Conservation (phyloP, 2,888 invertebrate genomes). For the Alviniconcha strummeri region DNA sequence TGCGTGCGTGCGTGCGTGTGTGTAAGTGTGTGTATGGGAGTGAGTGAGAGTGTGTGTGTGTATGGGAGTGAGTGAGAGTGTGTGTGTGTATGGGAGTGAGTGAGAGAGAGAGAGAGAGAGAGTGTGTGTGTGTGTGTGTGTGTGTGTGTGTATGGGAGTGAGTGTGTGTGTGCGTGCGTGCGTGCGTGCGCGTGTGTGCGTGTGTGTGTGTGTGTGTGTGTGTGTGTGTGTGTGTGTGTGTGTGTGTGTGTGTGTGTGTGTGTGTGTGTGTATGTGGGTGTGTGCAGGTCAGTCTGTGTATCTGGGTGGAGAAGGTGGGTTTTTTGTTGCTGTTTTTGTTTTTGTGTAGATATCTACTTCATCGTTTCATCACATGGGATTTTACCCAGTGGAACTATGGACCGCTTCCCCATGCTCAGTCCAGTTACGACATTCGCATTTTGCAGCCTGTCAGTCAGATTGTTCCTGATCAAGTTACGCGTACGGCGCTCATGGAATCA, state of each 20-base stretch:
- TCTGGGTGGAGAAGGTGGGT: too few relatives aligned
- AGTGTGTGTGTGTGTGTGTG: background rate
- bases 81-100: background rate
- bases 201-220: conserved; percentile 12
- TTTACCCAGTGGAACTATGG: too few relatives aligned
- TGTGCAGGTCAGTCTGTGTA: too few relatives aligned
- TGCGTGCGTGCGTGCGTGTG: too few relatives aligned
- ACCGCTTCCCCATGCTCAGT: too few relatives aligned
- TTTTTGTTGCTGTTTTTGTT: too few relatives aligned
- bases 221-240: background rate
- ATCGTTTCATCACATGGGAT: too few relatives aligned
- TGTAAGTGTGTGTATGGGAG: background rate
- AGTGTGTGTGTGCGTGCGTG: background rate
- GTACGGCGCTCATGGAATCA: too few relatives aligned
- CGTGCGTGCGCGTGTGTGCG: background rate
- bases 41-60: conserved; percentile 4
- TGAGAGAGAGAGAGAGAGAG: background rate
- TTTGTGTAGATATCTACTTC: too few relatives aligned
- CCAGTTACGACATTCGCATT: too few relatives aligned
- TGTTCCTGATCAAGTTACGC: too few relatives aligned
- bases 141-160: background rate
- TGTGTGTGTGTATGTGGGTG: background rate
- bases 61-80: background rate
- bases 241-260: background rate
- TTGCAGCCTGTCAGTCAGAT: too few relatives aligned